phyloP scores from a whole-genome alignment of 2,888 invertebrate species.

The Cheilosia urbana region DNA sequence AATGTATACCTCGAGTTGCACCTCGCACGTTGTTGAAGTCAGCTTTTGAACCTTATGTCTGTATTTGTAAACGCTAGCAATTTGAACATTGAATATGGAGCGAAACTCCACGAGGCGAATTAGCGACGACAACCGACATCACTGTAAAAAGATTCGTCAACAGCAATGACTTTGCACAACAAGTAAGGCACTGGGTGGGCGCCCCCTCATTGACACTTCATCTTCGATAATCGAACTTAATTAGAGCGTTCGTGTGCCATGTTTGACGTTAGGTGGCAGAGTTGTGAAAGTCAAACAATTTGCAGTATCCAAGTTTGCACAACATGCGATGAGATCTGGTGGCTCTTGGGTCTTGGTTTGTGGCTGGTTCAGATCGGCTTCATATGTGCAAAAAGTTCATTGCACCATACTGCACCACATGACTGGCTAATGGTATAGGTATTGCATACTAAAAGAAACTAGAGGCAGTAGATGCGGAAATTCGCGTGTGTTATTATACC shows the following conservation, averaged over 20 bases:
- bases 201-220: constrained; percentile 41
- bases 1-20: not conserved
- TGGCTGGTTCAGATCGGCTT: constrained; percentile 23
- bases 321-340: constrained; percentile 6
- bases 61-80: not conserved
- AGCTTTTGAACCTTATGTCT: not conserved
- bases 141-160: constrained; percentile 7
- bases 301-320: constrained; percentile 21
- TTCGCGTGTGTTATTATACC: constrained; percentile 9
- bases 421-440: constrained; percentile 7
- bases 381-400: constrained; percentile 36
- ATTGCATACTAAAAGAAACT: constrained; percentile 27
- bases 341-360: constrained; percentile 7
- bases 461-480: constrained; percentile 26
- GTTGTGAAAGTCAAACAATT: constrained; percentile 49
- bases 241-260: constrained; percentile 41
- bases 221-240: constrained; percentile 40
- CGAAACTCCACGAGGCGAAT: constrained; percentile 22
- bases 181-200: constrained; percentile 27
- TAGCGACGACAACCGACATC: not conserved
- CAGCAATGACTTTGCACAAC: constrained; percentile 19
- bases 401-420: constrained; percentile 36
- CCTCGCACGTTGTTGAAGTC: not conserved
- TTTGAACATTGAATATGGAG: constrained; percentile 29
- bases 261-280: constrained; percentile 1